Base-by-base conservation (phyloP, 2,888 invertebrate genomes). In the Patella pellucida region DNA sequence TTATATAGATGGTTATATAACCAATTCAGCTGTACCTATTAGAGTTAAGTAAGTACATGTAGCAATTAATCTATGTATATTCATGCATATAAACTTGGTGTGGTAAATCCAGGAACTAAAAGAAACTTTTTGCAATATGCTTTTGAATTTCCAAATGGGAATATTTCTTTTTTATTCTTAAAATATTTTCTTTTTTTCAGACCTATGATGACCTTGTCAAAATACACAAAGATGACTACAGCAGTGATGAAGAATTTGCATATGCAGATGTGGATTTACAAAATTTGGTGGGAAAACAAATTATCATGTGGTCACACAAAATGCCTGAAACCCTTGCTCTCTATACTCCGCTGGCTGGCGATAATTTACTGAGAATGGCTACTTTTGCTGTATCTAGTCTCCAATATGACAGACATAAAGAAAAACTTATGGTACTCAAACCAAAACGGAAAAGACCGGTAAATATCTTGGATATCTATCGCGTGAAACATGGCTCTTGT, bases 301-400 rank as follows among this genome's bases (percentile, higher is more conserved):
- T 87, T 19, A 85, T 82, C 0, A 77, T 88, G 14, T 87, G 88
- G 87, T 84, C 85, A 2, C 83, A 83, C 76, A 78, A 75, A 15
- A 79, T 79, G 23, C 83, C 81, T 2, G 84, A 87, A 69, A 83
- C 80, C n/a, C 77, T 87, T 12, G 82, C 82, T 15, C 79, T 88
- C 4, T 87, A 84, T 77, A 85, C 85, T 12, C 85, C 86, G 1
- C 68, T 81, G 11, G 77, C 79, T 12, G 82, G 83, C 0, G 85
- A 86, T 76, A 80, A 83, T 14, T 78, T 87, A 19, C 77, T 77
- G 56, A 78, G 81, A 16, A 72, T 85, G 7, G 80, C 84, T 9
- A 78, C 82, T n/a, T 86, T 85, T 72, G 86, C 85, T 11, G 81
- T 82, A 69, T 76, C 82, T 12, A 80, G 80, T 19, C 76, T 87